A percentile compares a stretch with the other conserved stretches of the same genome.
Conservation (phyloP, 2,797 vertebrate species). For the Lepilemur ruficaudatus region DNA sequence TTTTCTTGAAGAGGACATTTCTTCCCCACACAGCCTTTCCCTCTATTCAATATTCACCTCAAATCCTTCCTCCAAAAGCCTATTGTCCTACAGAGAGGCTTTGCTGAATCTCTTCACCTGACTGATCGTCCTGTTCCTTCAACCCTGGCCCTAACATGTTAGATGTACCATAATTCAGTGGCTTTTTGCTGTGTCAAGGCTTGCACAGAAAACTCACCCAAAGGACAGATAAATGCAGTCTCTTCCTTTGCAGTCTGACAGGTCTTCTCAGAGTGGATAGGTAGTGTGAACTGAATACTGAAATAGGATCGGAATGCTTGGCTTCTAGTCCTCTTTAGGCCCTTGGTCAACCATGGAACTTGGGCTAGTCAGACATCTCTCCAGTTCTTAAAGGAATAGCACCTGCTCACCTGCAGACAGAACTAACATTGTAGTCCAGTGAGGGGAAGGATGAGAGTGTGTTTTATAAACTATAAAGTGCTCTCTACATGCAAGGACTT, state of each 20-base stretch:
- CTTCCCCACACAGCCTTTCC: not conserved
- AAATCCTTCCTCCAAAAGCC: not conserved
- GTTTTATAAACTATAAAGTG: not conserved
- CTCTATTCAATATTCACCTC: not conserved
- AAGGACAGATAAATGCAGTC: not conserved
- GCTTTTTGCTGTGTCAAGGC: not conserved
- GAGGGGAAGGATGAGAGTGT: not conserved
- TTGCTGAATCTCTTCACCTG: not conserved
- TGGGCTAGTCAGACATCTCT: not conserved
- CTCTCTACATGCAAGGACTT: not conserved
- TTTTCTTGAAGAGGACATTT: not conserved
- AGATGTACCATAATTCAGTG: not conserved
- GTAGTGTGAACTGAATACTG: not conserved
- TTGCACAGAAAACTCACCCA: not conserved
- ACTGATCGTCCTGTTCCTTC: not conserved
- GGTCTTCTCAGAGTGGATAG: not conserved
- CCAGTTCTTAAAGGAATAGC: too few relatives aligned
- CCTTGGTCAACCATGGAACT: not conserved
- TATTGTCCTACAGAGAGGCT: not conserved
- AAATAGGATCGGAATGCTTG: not conserved
- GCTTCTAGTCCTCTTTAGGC: not conserved
- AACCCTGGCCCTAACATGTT: not conserved
- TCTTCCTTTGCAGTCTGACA: not conserved
- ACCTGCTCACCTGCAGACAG: accelerated
- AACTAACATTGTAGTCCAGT: not conserved